Evolutionary conservation across 2,888 invertebrate genomes (phyloP), one percentile per base, ranked within the genome.

Genomic region (Phymatocera aterrima): DNA sequence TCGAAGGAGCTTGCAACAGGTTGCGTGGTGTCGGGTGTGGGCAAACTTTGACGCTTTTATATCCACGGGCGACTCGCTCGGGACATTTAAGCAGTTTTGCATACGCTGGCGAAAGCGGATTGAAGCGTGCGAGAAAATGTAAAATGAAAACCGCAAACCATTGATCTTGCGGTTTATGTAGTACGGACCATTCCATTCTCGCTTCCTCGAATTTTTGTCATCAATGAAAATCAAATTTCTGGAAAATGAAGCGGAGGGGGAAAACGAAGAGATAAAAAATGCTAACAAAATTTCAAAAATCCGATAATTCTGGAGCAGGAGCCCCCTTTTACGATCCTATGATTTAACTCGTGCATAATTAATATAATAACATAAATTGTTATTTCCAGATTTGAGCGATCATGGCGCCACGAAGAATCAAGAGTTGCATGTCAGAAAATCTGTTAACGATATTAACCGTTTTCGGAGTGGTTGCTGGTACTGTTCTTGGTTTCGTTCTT

Each of bases 401-500:
- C 54, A 75, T 75, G 75, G 57, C 75, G 57, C 75, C 84, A 8
- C 88, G 83, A 79, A 86, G 83, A 87, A 87, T 86, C 83, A 88
- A 84, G 81, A 85, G 57, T 57, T 88, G 85, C 77, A 78, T 88
- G 81, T 84, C 85, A 21, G 85, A 87, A 72, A 93, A 94, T 86
- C 87, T 92, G 51, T 88, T 94, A 74, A 94, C 94, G 48, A 86
- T 94, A 82, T 87, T 93, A 72, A 94, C 94, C n/a, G 91, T 94
- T 5, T 82, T 89, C 3, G 93, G 93, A 10, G 94, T 94, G 2
- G 80, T 93, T 0, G 88, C 91, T n/a, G 94, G 94, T 10, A 91
- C 91, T 0, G 87, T 90, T 15, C 85, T 93, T 12, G 93, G 93
- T 21, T 89, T 93, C 54, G 89, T 91, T 51, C 87, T 94, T 10